phyloP scores from a whole-genome alignment of 2,888 invertebrate species.

The Drosophila infuscata region DNA sequence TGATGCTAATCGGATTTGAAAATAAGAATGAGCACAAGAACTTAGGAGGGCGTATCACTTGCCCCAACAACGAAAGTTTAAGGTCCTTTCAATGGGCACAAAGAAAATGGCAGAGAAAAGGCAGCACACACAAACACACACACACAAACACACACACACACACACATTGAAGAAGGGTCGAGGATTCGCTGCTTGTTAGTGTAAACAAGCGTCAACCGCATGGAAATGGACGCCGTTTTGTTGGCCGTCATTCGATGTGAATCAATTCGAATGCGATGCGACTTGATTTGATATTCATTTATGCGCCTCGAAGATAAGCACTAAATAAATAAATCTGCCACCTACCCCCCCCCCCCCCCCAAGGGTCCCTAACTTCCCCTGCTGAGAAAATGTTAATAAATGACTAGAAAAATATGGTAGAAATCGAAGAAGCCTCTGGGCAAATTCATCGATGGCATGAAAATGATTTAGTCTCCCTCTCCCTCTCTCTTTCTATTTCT shows the following conservation, averaged over 20 bases:
- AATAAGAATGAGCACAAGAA: conserved; percentile 44
- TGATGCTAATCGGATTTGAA: conserved; percentile 81
- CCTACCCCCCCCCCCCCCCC: conserved; percentile 27
- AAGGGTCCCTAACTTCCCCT: not conserved
- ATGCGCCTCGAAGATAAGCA: conserved; percentile 78
- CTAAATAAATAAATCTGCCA: conserved; percentile 73
- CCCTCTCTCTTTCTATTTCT: not conserved
- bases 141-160: not conserved
- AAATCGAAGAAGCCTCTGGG: conserved; percentile 49
- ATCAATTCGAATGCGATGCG: conserved; percentile 67
- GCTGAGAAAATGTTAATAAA: conserved; percentile 74
- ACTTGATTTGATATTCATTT: conserved; percentile 74
- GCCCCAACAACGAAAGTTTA: conserved; percentile 35
- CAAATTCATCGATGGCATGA: conserved; percentile 43
- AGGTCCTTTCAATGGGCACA: conserved; percentile 34
- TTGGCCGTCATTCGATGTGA: conserved; percentile 59
- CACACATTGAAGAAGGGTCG: conserved; percentile 22
- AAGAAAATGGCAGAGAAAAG: conserved; percentile 43
- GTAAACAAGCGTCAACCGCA: conserved; percentile 67
- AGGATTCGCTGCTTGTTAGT: conserved; percentile 28
- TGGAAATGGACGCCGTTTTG: conserved; percentile 61
- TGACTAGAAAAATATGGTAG: conserved; percentile 72
- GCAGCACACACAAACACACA: conserved; percentile 15
- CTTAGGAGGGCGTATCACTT: conserved; percentile 23
- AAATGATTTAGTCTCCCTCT: conserved; percentile 38